Evolutionary conservation across 2,113 vertebrate genomes (phyloP), one percentile per base, ranked within the genome.

Genomic region (Piprites chloris): DNA sequence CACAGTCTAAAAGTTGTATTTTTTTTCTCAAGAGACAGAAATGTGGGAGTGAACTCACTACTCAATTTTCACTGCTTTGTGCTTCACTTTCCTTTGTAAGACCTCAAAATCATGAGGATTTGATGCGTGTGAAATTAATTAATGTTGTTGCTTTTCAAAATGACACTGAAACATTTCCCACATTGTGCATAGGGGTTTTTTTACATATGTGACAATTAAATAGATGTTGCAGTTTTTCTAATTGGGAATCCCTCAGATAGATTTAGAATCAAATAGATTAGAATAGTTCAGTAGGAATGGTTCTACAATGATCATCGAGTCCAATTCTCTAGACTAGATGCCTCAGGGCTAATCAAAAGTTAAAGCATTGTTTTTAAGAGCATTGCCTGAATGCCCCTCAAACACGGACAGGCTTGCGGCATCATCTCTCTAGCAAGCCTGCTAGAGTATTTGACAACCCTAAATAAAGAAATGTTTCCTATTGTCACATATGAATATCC

Each of bases 121-220:
- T 47, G 37, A 81, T 52, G 15, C 12, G 5, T 50, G 11, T 58
- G 32, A 87, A 91, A 93, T 59, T 49, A 82, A 65, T 63, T 41
- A 76, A 3, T n/a, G 26, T 58, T 2, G 2, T 21, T 75, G 0
- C 5, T 79, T 90, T 80, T 75, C 44, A 86, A 94, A 90, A 53
- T 62, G 26, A 41, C n/a, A 20, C 5, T 42, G 26, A 78, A 78
- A 37, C 22, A 1, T 83, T 94, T 76, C 11, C 5, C 15, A 37
- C 11, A 39, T 55, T 50, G 59, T 44, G 2, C 14, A 30, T 3
- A 37, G 1, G 3, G 2, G 0, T 0, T 4, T 56, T 75, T 81
- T 58, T 47, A 35, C 7, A 19, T 47, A 16, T 28, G 9, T 71
- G 33, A 50, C 12, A 46, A 49, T 42, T 62, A 78, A 75, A 87